Evolutionary conservation across 2,113 vertebrate genomes (phyloP), one percentile per base, ranked within the genome.

Genomic region (Nothoprocta pentlandii): DNA sequence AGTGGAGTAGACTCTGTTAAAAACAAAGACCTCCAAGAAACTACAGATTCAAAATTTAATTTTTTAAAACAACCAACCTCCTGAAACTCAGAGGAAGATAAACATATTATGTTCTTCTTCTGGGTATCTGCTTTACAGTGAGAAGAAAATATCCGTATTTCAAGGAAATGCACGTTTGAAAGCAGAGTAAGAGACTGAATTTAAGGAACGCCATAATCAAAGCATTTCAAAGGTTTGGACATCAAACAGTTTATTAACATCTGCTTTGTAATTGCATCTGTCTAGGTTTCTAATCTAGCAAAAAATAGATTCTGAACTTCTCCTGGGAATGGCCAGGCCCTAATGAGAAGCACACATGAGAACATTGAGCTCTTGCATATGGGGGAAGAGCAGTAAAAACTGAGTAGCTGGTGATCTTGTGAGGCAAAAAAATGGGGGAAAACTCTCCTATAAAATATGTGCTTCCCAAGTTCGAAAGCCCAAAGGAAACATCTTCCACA

Each of bases 161-260:
- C 46, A 85, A 68, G 25, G 74, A 94, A 91, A 91, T 4, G 7
- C 5, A 56, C 51, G 92, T 93, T 30, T 70, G 51, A 34, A 67
- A 80, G 91, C 67, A n/a, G 11, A 34, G 32, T 91, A 71, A 70
- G 77, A 70, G 85, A 42, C 10, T 59, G 21, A 85, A 75, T 62
- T 70, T 82, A 87, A 89, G 39, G 64, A 58, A 30, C n/a, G 10
- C 36, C 78, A 14, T 10, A 87, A 91, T 82, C 79, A 66, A 93
- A 80, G 12, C 14, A n/a, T 93, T 90, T 90, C 87, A 94, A 93
- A 93, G 79, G 39, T 30, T 91, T 75, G 75, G 73, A 88, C 81
- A 92, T 92, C 80, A 89, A 95, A 85, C 66, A 79, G 19, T 92
- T 96, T 87, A 80, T 95, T 67, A 89, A 56, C 42, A 64, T 88